Base-by-base conservation (phyloP, 30 jellyfish, hydroid and myxozoan genomes). In the Aurelia aurita complex sp. Pacific region DNA sequence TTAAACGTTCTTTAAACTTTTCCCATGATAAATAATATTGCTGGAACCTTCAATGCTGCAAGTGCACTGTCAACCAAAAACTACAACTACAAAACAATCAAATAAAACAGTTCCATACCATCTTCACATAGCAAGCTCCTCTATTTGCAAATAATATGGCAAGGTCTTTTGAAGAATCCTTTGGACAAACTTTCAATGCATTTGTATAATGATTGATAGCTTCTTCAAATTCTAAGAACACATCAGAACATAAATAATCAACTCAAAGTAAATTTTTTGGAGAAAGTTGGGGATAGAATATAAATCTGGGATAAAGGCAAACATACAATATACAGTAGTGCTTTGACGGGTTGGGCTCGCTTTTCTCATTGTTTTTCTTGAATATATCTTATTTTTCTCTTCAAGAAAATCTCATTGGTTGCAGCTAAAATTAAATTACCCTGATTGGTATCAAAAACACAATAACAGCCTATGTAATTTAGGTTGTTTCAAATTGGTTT, bases 111-210 rank as follows among this genome's bases (percentile, higher is more conserved):
- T 46, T 9, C 3, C 35, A 6, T 80, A 95, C 99, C 96, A 87
- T 78, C 15, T 89, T 83, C 36, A 89, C 79, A 76, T 82, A 77
- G 72, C 98, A 95, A 1, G 99, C 98, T 55, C 96, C 97, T 76
- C 99, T 63, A 74, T 95, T 95, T 40, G 98, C 90, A 87, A 85
- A 89, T 38, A 95, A 87, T 16, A 90, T 81, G 9, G 99, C 61
- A 13, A 77, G 33, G 5, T 89, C 86, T 59, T 89, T 89, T 73
- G 74, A 23, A 17, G 68, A 69, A 64, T 69, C 81, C 52, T 82
- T 82, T 34, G 97, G 99, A 50, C 99, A 95, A 8, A 77, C 83
- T 14, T 74, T 86, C 73, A 95, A 43, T 5, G 96, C 99, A 53
- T 74, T 83, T 15, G 97, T 82, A 85, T 95, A 95, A 16, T 33